Percentiles rank a stretch among this genome's conserved stretches.
phyloP scores from a whole-genome alignment of 2,113 vertebrate genomes.

The Chaetorhynchus papuensis region DNA sequence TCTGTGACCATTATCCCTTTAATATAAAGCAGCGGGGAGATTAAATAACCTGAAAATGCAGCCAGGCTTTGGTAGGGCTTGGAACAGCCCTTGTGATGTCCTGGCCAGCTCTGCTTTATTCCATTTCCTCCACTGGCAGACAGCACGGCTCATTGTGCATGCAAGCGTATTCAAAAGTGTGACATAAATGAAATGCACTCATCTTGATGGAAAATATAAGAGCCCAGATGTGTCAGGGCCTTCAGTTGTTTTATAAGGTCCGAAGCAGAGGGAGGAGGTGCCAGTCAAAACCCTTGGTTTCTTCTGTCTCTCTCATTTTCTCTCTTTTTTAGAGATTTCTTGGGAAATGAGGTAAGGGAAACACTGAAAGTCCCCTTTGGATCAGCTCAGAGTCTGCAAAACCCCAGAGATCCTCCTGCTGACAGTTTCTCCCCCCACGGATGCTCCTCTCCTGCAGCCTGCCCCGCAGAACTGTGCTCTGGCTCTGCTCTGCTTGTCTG shows the following conservation, averaged over 20 bases:
- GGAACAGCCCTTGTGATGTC: not conserved
- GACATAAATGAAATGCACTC: conserved; percentile 37
- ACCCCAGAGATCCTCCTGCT: not conserved
- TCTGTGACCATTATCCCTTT: not conserved
- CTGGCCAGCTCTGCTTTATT: not conserved
- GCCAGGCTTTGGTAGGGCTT: not conserved
- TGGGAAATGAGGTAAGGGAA: not conserved
- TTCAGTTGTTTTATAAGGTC: not conserved
- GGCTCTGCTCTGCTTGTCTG: not conserved
- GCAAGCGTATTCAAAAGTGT: not conserved
- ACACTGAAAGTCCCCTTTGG: not conserved
- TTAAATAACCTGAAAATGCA: not conserved
- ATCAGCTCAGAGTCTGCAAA: not conserved
- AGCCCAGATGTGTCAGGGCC: not conserved
- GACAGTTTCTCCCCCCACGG: not conserved
- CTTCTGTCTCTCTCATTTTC: not conserved
- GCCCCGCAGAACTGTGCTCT: not conserved
- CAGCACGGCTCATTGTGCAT: not conserved
- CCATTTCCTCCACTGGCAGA: conserved; percentile 39
- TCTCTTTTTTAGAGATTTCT: not conserved
- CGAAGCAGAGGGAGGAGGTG: not conserved
- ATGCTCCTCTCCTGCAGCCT: not conserved
- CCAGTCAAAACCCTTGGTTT: not conserved
- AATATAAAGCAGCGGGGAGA: not conserved
- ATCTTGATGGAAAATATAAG: conserved; percentile 20